Percentiles rank a stretch among this genome's conserved stretches.
Conservation (phyloP, 2,888 invertebrate species). For the Germaria angustata region DNA sequence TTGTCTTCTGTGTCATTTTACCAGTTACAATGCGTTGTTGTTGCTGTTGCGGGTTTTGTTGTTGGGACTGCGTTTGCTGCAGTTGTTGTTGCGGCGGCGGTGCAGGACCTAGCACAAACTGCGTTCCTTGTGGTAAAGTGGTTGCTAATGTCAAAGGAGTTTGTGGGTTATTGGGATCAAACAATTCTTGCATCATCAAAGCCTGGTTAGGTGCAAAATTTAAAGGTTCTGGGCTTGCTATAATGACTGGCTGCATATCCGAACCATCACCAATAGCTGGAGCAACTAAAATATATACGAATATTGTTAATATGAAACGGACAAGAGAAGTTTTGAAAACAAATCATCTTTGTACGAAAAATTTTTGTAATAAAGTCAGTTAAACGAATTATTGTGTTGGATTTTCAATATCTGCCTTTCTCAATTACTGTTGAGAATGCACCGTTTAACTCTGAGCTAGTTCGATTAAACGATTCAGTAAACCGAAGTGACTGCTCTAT, state of each 20-base stretch:
- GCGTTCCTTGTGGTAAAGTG: constrained; percentile 62
- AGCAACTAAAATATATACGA: constrained; percentile 38
- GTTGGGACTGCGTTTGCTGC: constrained; percentile 61
- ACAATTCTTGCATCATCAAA: constrained; percentile 63
- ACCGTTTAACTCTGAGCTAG: too few relatives aligned
- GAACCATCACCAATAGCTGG: constrained; percentile 61
- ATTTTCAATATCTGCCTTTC: too few relatives aligned
- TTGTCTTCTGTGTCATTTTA: constrained; percentile 69
- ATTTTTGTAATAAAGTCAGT: too few relatives aligned
- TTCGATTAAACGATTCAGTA: too few relatives aligned
- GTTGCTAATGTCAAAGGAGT: constrained; percentile 62
- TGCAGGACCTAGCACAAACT: constrained; percentile 62
- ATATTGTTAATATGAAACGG: background rate
- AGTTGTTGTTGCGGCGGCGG: constrained; percentile 57
- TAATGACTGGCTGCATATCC: constrained; percentile 64
- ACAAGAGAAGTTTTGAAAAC: background rate
- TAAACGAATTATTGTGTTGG: too few relatives aligned
- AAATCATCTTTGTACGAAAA: background rate
- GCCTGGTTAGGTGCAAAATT: constrained; percentile 64
- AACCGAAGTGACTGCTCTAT: too few relatives aligned
- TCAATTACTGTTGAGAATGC: too few relatives aligned
- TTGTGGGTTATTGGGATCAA: constrained; percentile 63
- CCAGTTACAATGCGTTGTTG: constrained; percentile 71
- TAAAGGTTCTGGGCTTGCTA: constrained; percentile 62
- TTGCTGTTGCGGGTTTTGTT: constrained; percentile 61